Base-by-base conservation (phyloP, 2,888 invertebrate species). In the Charanyca ferruginea region DNA sequence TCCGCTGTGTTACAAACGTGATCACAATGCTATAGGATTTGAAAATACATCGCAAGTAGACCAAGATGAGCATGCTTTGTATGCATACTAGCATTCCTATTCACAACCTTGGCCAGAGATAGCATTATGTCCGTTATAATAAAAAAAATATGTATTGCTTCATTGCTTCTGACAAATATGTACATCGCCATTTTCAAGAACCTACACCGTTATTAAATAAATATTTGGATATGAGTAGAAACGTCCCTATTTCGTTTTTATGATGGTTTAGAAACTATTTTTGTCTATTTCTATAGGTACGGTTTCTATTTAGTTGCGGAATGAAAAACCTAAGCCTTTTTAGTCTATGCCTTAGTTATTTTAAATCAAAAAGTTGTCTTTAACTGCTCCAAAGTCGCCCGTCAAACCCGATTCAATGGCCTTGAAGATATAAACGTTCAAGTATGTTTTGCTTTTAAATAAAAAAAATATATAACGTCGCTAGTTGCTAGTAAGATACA, bases 1-100 rank as follows among this genome's bases (percentile, higher is more conserved):
- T 95, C 95, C 95, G 95, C 87, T 90, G 88, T 85, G 85, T 85
- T 87, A 83, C 76, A 89, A 90, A 93, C 93, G 91, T 93, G 93
- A 91, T 87, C 87, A 85, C 84, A 89, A 91, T 90, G 83, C 84
- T 82, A 84, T 84, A 81, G 77, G 84, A 83, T 80, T 81, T 74
- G 78, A 80, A 83, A 80, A 82, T 84, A 86, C 84, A 83, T 81
- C 75, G 81, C 85, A 87, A 87, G 85, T 87, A 79, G 87, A 83
- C 83, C 85, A 83, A 87, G 81, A 86, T 84, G 79, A 74, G 61
- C 78, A 64, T 78, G 85, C 83, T 93, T 91, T 78, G 89, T 90
- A 92, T 92, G 89, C 93, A 75, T 70, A 79, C 71, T 79, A 74
- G 85, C 73, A 74, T 75, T 85, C 79, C 76, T 81, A 82, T 85